These are phyloP conservation scores for Drosophila pandora DNA, from an alignment of 1,140 invertebrate genomes.

Conservation along the genomic window DNA sequence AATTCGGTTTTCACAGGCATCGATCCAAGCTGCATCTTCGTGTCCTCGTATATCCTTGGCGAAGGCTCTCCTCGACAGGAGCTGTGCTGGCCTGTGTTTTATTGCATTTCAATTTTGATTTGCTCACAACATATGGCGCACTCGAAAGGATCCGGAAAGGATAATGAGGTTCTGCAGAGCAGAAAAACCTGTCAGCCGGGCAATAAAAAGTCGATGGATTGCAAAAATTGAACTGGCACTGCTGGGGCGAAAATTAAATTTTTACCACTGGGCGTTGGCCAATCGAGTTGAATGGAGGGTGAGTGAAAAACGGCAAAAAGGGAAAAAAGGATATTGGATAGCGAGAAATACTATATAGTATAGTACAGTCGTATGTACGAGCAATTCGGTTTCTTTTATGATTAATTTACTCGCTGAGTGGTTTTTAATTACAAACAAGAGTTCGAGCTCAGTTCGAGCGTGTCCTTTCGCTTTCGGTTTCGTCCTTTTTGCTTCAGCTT, in stretches of 20 bases:
- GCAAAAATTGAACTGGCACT: constrained; percentile 43
- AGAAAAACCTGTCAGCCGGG: constrained; percentile 36
- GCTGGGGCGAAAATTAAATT: constrained; percentile 58
- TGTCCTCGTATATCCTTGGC: constrained; percentile 29
- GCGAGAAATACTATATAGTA: neutral
- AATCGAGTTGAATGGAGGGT: neutral
- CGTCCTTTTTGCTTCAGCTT: neutral
- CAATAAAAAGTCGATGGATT: constrained; percentile 57
- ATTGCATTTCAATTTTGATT: constrained; percentile 77
- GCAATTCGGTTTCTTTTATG: constrained; percentile 58
- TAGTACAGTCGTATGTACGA: neutral
- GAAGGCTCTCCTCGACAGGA: constrained; percentile 22
- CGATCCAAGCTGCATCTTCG: constrained; percentile 29
- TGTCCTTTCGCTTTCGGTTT: constrained; percentile 24
- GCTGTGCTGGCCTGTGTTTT: constrained; percentile 45
- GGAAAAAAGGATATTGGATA: neutral
- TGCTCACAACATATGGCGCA: constrained; percentile 42
- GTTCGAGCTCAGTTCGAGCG: constrained; percentile 48
- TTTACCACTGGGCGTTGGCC: constrained; percentile 25
- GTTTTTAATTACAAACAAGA: constrained; percentile 82
- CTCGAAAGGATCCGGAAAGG: constrained; percentile 14
- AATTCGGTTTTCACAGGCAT: constrained; percentile 28
- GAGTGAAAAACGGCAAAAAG: neutral
- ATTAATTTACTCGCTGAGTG: constrained; percentile 81
- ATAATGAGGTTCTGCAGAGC: constrained; percentile 51